phyloP scores from a whole-genome alignment of 2,797 vertebrate genomes.

The Galagoides demidoff region DNA sequence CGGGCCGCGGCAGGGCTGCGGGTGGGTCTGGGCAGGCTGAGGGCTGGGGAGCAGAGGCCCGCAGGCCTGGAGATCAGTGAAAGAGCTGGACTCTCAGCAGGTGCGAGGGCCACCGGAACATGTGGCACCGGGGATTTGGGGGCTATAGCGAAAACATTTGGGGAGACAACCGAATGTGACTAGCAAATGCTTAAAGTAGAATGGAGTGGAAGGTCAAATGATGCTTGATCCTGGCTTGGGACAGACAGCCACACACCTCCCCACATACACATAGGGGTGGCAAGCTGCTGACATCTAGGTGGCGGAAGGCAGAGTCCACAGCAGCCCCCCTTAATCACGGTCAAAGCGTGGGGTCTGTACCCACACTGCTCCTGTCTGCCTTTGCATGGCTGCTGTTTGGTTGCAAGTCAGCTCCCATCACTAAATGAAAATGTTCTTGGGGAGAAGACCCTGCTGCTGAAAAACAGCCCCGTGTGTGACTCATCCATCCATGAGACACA shows the following conservation, averaged over 20 bases:
- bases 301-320: background rate
- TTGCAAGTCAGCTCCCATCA: background rate
- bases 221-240: too few species aligned
- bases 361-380: background rate
- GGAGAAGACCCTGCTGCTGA: background rate
- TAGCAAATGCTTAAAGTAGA: background rate
- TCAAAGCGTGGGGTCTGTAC: background rate
- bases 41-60: background rate
- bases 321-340: fast-evolving
- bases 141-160: background rate
- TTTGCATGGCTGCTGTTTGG: background rate
- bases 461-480: background rate
- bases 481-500: fast-evolving
- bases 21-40: fast-evolving
- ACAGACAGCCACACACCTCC: background rate
- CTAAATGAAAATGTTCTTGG: background rate
- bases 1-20: fast-evolving
- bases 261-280: background rate
- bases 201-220: background rate
- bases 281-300: too few species aligned
- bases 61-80: background rate
- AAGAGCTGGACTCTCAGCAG: background rate
- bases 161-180: background rate
- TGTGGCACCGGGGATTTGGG: background rate
- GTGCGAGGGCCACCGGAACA: fast-evolving